Evolutionary conservation across 23 tunicate genomes (phyloP), one percentile per base, ranked within the genome.

Genomic region (Halocynthia aurantium): DNA sequence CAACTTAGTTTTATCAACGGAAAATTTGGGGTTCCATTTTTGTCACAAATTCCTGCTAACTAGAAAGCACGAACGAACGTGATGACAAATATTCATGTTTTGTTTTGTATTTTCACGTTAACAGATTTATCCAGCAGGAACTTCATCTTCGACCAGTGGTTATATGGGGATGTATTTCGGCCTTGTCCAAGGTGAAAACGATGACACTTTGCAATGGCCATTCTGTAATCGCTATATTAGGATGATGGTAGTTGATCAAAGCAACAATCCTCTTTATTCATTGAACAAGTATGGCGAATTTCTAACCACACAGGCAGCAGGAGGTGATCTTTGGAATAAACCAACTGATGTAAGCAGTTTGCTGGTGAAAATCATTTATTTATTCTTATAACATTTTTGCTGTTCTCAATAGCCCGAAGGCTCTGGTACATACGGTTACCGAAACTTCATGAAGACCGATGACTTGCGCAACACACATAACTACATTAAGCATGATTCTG

Each of bases 141-240:
- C 78, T 7, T n/a, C 60, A 52, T 68, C 77, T 50, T 66, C 91
- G 4, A 73, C 55, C 22, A 82, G 78, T 54, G 98, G 87, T 10
- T 92, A 92, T 71, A 62, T 86, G 84, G 71, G 84, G 1, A 78
- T 92, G 92, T 85, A 72, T 52, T 92, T 75, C 61, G 87, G 84
- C 40, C 31, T 86, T 5, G 98, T 80, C 6, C 70, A 63, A 55
- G 98, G 98, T 13, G 81, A 56, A 20, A 86, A 92, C 62, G 92
- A 92, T 61, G 92, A 86, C 61, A 69, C 51, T n/a, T 67, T 92
- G 12, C 66, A 61, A 71, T 92, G 98, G 98, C 98, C 98, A 7
- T 92, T 86, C 70, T 70, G 81, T 65, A 69, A 92, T 68, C 81
- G 66, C 52, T 85, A 87, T 20, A 67, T 92, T 5, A 79, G 71